Conservation (phyloP, 1,140 invertebrate species). For the Teleopsis dalmanni region DNA sequence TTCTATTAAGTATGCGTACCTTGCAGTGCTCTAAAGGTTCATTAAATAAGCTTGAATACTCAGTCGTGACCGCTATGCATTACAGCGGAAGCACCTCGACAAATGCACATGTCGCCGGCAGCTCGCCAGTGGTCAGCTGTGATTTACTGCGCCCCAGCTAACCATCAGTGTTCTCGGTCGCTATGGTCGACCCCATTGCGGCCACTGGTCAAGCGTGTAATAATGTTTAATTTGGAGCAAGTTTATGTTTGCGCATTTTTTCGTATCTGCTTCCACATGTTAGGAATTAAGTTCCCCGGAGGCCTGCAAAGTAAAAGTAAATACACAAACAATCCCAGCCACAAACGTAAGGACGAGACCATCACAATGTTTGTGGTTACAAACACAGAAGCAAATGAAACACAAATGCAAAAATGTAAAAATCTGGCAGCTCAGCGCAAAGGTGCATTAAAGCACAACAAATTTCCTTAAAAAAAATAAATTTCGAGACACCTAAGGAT, state of each 20-base stretch:
- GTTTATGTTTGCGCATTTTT: neutral
- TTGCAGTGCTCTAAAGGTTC: neutral
- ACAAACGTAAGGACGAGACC: neutral
- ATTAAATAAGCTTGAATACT: neutral
- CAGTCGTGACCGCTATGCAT: neutral
- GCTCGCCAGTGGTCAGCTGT: constrained; percentile 12
- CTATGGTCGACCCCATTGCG: neutral
- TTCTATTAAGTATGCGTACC: neutral
- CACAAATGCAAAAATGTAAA: no score
- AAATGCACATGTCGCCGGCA: constrained; percentile 24
- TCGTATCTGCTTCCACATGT: neutral
- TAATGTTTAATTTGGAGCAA: constrained; percentile 13
- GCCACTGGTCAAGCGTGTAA: neutral
- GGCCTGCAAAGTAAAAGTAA: constrained; percentile 1
- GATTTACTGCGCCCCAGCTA: constrained; percentile 32
- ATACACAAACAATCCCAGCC: neutral
- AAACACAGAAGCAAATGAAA: no score
- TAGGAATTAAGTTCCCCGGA: constrained; percentile 4
- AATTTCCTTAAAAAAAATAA: no score
- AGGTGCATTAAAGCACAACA: no score
- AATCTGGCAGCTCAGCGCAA: no score
- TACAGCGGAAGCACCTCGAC: constrained; percentile 36
- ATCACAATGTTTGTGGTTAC: no score
- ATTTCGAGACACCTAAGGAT: no score
- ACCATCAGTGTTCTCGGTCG: neutral